A percentile compares a stretch with the other conserved stretches of the same genome.
phyloP scores from a whole-genome alignment of 64 coral and sea anemone species.

The Platygyra sinensis region DNA sequence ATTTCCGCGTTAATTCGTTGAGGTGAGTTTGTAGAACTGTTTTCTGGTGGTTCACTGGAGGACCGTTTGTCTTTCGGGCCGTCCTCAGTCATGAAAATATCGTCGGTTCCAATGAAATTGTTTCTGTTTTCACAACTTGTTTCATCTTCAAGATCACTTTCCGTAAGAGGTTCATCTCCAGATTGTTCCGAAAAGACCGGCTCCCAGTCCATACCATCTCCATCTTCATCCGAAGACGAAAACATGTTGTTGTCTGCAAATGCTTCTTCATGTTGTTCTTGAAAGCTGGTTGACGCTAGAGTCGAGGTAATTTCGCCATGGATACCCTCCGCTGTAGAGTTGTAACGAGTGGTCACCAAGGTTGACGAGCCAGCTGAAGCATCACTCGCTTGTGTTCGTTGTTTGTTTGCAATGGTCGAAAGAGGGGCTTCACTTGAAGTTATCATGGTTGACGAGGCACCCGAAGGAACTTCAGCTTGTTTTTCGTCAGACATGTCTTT shows the following conservation, averaged over 20 bases:
- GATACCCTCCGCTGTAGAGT: not conserved
- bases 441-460: too few species aligned
- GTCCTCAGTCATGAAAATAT: not conserved
- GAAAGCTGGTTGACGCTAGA: not conserved
- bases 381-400: not conserved
- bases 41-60: not conserved
- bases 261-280: not conserved
- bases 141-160: not conserved
- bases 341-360: not conserved
- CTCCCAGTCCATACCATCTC: conserved; percentile 17
- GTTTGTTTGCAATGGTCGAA: too few species aligned
- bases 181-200: not conserved
- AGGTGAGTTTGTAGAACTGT: not conserved
- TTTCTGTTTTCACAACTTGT: not conserved
- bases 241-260: not conserved
- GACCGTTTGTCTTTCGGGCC: not conserved
- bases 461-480: not conserved
- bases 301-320: not conserved
- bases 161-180: not conserved
- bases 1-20: not conserved
- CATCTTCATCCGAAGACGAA: not conserved
- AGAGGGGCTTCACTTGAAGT: too few species aligned
- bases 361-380: not conserved
- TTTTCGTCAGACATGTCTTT: not conserved
- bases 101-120: not conserved